phyloP scores from a whole-genome alignment of 2,113 vertebrate genomes.

The Edolisoma coerulescens region DNA sequence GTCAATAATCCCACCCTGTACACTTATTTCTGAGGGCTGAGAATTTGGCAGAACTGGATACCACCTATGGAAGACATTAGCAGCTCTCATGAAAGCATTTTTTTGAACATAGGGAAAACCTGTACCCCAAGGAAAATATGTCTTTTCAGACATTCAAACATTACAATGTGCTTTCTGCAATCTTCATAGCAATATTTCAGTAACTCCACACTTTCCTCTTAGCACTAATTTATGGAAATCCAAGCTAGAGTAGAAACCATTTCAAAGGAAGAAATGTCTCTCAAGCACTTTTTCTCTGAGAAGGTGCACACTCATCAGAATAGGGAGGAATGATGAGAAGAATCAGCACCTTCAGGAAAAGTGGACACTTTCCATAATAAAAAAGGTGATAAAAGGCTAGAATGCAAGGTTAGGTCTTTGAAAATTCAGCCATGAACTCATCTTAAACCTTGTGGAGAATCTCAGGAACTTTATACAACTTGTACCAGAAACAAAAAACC shows the following conservation, averaged over 20 bases:
- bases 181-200: background rate
- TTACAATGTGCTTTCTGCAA: background rate
- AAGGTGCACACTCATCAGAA: constrained; percentile 1
- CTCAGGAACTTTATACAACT: background rate
- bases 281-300: background rate
- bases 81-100: background rate
- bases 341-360: constrained; percentile 10
- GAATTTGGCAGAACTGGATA: background rate
- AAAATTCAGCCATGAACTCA: background rate
- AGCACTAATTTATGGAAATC: background rate
- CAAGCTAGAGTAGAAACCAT: background rate
- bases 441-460: background rate
- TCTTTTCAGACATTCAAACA: background rate
- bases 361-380: background rate
- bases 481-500: background rate
- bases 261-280: background rate
- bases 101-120: background rate
- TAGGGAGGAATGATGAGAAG: background rate
- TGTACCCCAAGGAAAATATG: background rate
- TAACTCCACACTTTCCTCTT: background rate
- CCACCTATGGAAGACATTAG: background rate
- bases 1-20: background rate
- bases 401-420: background rate
- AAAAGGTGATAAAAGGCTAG: background rate
- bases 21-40: background rate